Evolutionary conservation across 2,113 vertebrate species (phyloP), one percentile per base, ranked within the genome.

Genomic region (Oceanites oceanicus): DNA sequence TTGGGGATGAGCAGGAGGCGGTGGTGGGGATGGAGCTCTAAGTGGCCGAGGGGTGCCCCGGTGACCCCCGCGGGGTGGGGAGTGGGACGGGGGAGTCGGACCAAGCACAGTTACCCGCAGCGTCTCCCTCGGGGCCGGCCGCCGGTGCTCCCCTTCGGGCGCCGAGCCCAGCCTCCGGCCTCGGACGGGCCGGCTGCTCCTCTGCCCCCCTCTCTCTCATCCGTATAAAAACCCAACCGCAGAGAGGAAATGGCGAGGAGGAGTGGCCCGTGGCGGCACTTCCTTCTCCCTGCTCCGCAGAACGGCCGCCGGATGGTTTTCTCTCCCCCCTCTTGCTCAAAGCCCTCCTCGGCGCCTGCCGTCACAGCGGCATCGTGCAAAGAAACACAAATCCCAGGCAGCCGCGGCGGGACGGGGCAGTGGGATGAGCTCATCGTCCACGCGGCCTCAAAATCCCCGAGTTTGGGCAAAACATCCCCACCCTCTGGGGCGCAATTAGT

Each of bases 181-280:
- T 76, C 34, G 18, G 68, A 40, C 14, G 10, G 65, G 58, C 77
- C 26, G 6, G 55, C 90, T 14, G 63, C 78, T 67, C 62, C 62
- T 32, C 36, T 29, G 53, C 5, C 11, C 52, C 67, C 36, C 14
- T 36, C 21, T 44, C 62, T 49, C 90, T 40, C 92, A 68, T 62
- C 93, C 15, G 92, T 15, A 8, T 9, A 19, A 50, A 75, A 47
- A 49, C 20, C 20, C 77, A 4, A 62, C 47, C 8, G n/a, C 42
- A 4, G 56, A 21, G 86, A 96, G 96, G 96, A 96, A 97, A 92
- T 76, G 94, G 85, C 27, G 68, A 76, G 92, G 90, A 96, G 96
- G 95, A 96, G 96, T 96, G 96, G 94, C 96, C 87, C 88, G 6
- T 29, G 15, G 94, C 68, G 0, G 63, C 82, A 80, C 94, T 96